Conservation (phyloP, 2,797 vertebrate species). For the Oreonectes daqikongensis region DNA sequence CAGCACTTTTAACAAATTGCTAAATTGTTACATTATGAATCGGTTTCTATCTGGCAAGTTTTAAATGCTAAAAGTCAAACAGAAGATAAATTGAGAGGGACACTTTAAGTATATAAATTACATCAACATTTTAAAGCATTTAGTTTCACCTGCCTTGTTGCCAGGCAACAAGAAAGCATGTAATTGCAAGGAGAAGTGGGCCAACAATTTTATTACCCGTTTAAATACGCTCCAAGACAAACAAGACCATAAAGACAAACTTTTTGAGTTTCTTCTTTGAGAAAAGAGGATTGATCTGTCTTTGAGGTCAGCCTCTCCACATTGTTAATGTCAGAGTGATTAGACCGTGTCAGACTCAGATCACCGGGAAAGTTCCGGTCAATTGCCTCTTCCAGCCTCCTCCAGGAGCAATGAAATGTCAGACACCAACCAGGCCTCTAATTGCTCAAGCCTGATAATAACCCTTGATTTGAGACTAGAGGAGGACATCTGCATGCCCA, state of each 20-base stretch:
- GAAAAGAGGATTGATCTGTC: constrained; percentile 7
- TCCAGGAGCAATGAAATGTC: constrained; percentile 51
- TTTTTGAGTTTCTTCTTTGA: constrained; percentile 4
- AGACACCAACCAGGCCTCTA: constrained; percentile 46
- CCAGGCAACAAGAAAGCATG: constrained; percentile 77
- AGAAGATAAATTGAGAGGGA: constrained; percentile 17
- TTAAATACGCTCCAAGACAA: constrained; percentile 31
- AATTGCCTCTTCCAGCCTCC: constrained; percentile 42
- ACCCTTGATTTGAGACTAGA: constrained; percentile 39
- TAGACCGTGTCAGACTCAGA: constrained; percentile 44
- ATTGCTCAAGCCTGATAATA: constrained; percentile 49
- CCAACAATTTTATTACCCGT: constrained; percentile 55
- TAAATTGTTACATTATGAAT: too few relatives aligned
- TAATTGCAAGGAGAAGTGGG: constrained; percentile 63
- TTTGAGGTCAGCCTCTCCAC: constrained; percentile 41
- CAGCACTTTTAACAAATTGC: neutral
- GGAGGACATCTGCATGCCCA: constrained; percentile 36
- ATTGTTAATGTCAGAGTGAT: constrained; percentile 41
- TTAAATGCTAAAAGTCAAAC: neutral
- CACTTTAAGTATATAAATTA: constrained; percentile 44
- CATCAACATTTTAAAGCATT: constrained; percentile 49
- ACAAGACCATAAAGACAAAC: constrained; percentile 18
- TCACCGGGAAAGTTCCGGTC: constrained; percentile 27
- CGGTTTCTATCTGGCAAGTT: too few relatives aligned
- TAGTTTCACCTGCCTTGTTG: constrained; percentile 65